Evolutionary conservation across 2,797 vertebrate species (phyloP).

Genomic region (Melopsittacus undulatus): DNA sequence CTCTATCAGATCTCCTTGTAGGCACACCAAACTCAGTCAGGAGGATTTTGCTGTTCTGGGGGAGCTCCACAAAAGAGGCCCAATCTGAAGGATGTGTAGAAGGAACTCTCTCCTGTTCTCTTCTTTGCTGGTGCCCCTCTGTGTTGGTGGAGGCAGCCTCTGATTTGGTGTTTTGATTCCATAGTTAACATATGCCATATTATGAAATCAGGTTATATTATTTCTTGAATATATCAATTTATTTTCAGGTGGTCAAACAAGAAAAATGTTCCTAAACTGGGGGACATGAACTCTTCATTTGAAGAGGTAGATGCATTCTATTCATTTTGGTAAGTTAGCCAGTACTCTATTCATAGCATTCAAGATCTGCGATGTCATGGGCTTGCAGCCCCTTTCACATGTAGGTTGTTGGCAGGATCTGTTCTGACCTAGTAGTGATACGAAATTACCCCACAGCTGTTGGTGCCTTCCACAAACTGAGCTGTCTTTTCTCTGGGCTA

Average conservation of each 20-base stretch:
- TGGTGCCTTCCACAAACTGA: background rate
- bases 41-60: background rate
- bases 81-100: background rate
- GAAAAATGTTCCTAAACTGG: conserved; percentile 90
- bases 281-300: conserved; percentile 87
- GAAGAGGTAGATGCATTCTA: conserved; percentile 98
- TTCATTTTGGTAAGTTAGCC: conserved; percentile 94
- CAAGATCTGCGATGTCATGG: background rate
- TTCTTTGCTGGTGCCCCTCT: background rate
- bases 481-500: background rate
- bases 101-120: background rate
- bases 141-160: background rate
- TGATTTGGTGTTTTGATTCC: background rate
- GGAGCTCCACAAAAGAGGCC: background rate
- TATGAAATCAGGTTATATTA: background rate
- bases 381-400: background rate
- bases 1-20: background rate
- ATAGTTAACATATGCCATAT: background rate
- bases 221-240: background rate
- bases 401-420: background rate
- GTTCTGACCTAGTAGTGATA: background rate
- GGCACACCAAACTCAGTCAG: background rate
- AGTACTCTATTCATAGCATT: background rate
- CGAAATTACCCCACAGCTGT: background rate
- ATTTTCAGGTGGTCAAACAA: conserved; percentile 90